Percentiles rank a stretch among this genome's conserved stretches.
Conservation (phyloP, 2,113 vertebrate genomes). For the Hipposideros armiger region DNA sequence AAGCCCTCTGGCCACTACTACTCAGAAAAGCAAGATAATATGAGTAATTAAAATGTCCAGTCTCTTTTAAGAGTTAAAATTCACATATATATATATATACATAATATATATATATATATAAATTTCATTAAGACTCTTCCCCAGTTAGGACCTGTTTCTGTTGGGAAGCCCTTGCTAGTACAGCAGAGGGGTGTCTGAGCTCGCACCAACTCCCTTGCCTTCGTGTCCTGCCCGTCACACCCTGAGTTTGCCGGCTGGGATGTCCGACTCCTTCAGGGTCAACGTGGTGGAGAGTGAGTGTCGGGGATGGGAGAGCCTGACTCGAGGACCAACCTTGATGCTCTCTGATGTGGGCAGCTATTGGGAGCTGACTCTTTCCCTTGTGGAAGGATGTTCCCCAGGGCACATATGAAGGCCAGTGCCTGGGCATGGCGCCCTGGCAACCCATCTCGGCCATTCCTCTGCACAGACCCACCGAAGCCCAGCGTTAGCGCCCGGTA, state of each 20-base stretch:
- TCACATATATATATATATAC: neutral
- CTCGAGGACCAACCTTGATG: too few species aligned
- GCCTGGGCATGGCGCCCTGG: too few species aligned
- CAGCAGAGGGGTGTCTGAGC: neutral
- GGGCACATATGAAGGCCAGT: neutral
- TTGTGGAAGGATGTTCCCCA: neutral
- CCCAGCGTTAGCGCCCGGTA: fast-evolving
- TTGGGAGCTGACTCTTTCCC: neutral
- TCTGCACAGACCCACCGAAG: neutral
- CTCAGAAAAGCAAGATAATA: neutral
- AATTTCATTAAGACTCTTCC: neutral
- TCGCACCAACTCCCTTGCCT: neutral
- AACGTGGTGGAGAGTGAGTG: fast-evolving
- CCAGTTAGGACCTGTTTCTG: neutral
- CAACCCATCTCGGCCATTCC: neutral
- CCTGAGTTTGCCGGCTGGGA: fast-evolving
- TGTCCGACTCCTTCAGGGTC: neutral
- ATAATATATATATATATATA: neutral
- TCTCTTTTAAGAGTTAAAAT: neutral
- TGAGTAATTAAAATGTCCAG: neutral
- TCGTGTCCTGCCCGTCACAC: neutral
- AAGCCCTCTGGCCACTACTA: neutral
- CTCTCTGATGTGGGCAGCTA: too few species aligned
- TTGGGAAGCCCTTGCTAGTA: neutral
- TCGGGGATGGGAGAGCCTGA: neutral